Evolutionary conservation across 1,140 invertebrate genomes (phyloP).

Genomic region (Berghia stephanieae): DNA sequence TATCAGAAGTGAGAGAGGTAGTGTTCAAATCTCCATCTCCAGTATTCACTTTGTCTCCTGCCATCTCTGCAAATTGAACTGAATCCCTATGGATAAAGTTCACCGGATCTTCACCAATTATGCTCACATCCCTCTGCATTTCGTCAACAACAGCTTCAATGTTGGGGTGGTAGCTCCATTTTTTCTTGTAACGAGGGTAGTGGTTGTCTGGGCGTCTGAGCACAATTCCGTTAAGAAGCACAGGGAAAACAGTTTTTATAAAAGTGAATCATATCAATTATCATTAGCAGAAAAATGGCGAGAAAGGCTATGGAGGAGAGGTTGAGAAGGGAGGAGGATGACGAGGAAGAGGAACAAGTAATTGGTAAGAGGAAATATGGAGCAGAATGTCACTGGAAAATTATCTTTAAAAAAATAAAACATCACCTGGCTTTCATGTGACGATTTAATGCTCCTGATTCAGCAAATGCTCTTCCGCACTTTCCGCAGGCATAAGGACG

Average conservation of each 20-base stretch:
- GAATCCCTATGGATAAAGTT: constrained; percentile 4
- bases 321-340: too few relatives aligned
- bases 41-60: constrained; percentile 12
- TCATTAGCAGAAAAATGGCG: too few relatives aligned
- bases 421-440: constrained; percentile 59
- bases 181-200: constrained; percentile 59
- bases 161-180: constrained; percentile 44
- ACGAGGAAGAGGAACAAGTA: too few relatives aligned
- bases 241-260: not conserved
- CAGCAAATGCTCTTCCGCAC: constrained; percentile 59
- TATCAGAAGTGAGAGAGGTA: constrained; percentile 24
- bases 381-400: not conserved
- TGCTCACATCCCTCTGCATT: not conserved
- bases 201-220: constrained; percentile 55
- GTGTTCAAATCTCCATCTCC: constrained; percentile 27
- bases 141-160: constrained; percentile 39
- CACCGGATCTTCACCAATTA: not conserved
- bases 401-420: not conserved
- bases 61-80: constrained; percentile 14
- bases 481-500: constrained; percentile 58
- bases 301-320: too few relatives aligned
- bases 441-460: constrained; percentile 61
- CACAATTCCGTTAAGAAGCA: constrained; percentile 50
- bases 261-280: not conserved
- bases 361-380: not conserved